Conservation (phyloP, 2,797 vertebrate species). For the Ctenochaetus hawaiiensis region DNA sequence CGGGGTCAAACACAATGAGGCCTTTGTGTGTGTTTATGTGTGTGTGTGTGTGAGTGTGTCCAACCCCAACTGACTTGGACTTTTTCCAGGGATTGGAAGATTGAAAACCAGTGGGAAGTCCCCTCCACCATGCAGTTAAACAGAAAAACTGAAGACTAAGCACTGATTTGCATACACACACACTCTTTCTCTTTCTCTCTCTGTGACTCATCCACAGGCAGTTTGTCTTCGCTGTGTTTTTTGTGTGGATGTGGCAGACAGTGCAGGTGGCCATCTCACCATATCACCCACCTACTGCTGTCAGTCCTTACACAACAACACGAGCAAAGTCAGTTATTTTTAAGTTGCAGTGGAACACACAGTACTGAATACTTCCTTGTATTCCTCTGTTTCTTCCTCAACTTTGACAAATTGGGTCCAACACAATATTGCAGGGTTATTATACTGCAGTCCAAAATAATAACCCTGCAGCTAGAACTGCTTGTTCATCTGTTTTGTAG, state of each 20-base stretch:
- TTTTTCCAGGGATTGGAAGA: conserved; percentile 72
- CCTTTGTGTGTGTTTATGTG: conserved; percentile 64
- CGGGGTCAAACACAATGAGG: conserved; percentile 76
- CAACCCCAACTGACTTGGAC: conserved; percentile 72
- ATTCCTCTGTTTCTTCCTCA: conserved; percentile 12
- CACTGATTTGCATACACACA: conserved; percentile 73
- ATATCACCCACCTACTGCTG: conserved; percentile 78
- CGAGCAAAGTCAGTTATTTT: conserved; percentile 45
- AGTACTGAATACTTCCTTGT: conserved; percentile 13
- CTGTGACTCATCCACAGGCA: conserved; percentile 71
- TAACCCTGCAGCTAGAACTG: not conserved
- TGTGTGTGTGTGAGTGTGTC: conserved; percentile 41
- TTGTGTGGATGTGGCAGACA: conserved; percentile 79
- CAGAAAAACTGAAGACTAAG: conserved; percentile 75
- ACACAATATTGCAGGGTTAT: not conserved
- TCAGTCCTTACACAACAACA: conserved; percentile 71
- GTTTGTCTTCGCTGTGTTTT: conserved; percentile 65
- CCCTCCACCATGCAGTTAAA: conserved; percentile 68
- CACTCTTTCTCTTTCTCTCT: conserved; percentile 10
- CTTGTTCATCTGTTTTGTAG: not conserved
- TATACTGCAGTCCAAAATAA: not conserved
- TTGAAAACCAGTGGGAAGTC: conserved; percentile 77
- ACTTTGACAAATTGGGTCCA: conserved; percentile 1
- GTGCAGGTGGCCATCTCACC: conserved; percentile 80
- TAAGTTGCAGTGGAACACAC: conserved; percentile 34